Conservation (phyloP, 2,888 invertebrate genomes). For the Nephrotoma flavescens region DNA sequence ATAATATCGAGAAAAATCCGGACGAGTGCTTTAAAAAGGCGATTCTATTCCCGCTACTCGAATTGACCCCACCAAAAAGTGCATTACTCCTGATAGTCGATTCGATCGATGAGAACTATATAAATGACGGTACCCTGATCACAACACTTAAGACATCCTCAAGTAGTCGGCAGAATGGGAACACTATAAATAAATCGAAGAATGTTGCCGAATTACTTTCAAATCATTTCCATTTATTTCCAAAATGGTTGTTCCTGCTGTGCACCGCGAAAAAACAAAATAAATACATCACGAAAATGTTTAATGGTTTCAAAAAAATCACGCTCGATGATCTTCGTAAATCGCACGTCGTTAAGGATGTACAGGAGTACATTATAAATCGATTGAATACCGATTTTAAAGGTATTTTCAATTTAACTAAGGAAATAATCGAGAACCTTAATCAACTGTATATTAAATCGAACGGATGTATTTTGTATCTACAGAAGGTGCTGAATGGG, state of each 20-base stretch:
- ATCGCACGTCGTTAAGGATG: constrained; percentile 82
- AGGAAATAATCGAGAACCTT: constrained; percentile 85
- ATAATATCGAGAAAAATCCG: constrained; percentile 72
- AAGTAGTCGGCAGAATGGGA: constrained; percentile 27
- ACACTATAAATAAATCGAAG: constrained; percentile 34
- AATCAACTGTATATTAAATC: constrained; percentile 93
- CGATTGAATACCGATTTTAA: constrained; percentile 80
- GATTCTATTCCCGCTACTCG: constrained; percentile 69
- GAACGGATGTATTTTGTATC: constrained; percentile 79
- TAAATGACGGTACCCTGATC: constrained; percentile 38
- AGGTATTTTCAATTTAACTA: constrained; percentile 73
- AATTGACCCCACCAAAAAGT: constrained; percentile 75
- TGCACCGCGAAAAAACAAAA: constrained; percentile 79
- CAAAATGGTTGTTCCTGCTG: constrained; percentile 83
- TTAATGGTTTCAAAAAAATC: constrained; percentile 80
- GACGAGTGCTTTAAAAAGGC: constrained; percentile 86
- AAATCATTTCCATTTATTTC: constrained; percentile 79
- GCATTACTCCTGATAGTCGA: constrained; percentile 77
- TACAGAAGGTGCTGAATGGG: constrained; percentile 81
- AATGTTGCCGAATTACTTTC: constrained; percentile 74
- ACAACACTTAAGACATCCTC: constrained; percentile 36
- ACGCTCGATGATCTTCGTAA: constrained; percentile 81
- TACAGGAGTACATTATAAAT: constrained; percentile 86
- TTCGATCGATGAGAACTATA: constrained; percentile 73
- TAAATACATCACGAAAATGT: constrained; percentile 66